phyloP scores from a whole-genome alignment of 2,113 vertebrate species.

The Fulica atra region DNA sequence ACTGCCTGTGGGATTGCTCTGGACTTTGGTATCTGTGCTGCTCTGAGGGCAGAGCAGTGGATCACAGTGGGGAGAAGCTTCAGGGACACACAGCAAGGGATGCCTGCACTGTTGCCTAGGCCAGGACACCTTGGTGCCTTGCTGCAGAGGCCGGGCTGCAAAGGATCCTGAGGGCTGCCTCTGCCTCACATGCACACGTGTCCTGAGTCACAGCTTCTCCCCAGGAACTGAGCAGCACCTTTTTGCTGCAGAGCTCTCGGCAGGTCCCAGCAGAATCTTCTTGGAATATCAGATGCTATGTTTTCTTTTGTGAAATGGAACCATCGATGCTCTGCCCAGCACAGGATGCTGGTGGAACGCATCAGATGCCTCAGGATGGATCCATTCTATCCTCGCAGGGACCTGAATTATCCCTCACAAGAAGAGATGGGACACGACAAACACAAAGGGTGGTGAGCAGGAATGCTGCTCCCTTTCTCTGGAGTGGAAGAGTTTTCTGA shows the following conservation, averaged over 20 bases:
- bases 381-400: neutral
- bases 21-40: neutral
- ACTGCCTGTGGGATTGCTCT: neutral
- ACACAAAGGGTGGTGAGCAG: neutral
- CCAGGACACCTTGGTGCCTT: accelerated
- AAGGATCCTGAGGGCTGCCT: neutral
- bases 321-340: neutral
- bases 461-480: neutral
- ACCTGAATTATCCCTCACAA: neutral
- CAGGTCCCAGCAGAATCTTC: neutral
- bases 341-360: neutral
- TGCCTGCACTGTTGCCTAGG: accelerated
- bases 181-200: neutral
- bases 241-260: neutral
- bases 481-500: neutral
- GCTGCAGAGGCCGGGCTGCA: neutral
- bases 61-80: neutral
- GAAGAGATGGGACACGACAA: accelerated
- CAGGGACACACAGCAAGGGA: too few relatives aligned
- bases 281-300: neutral
- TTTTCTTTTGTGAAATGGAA: neutral
- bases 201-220: neutral
- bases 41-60: neutral
- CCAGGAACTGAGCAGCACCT: neutral
- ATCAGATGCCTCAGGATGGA: neutral